phyloP scores from a whole-genome alignment of 1,140 invertebrate species.

The Trichogramma pretiosum region DNA sequence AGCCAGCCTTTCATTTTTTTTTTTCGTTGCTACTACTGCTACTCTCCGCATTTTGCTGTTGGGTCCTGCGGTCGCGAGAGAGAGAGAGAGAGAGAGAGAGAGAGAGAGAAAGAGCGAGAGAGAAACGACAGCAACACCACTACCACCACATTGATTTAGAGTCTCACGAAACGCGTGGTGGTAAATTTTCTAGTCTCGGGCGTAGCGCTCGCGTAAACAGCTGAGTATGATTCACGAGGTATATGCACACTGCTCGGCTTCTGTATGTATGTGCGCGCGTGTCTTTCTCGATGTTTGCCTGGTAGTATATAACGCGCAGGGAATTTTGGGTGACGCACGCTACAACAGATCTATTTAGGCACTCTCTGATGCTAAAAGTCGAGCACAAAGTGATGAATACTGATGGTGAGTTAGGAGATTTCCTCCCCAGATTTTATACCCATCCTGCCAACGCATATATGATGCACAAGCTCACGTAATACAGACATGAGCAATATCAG shows the following conservation, averaged over 20 bases:
- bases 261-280: too few relatives aligned
- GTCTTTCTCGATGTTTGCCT: too few relatives aligned
- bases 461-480: too few relatives aligned
- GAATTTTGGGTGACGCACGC: conserved; percentile 1
- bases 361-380: too few relatives aligned
- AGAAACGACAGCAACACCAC: neutral
- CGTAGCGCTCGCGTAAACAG: conserved; percentile 8
- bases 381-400: conserved; percentile 12
- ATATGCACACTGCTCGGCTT: too few relatives aligned
- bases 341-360: neutral
- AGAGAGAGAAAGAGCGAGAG: neutral
- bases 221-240: conserved; percentile 17
- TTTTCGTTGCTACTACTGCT: neutral
- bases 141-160: conserved; percentile 15
- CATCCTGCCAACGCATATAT: too few relatives aligned
- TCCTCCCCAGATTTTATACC: too few relatives aligned
- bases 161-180: too few relatives aligned
- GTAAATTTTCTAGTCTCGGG: conserved; percentile 15
- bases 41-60: too few relatives aligned
- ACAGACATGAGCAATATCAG: too few relatives aligned
- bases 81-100: neutral
- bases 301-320: too few relatives aligned
- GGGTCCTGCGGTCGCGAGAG: too few relatives aligned
- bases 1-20: conserved; percentile 19
- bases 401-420: neutral